Percentiles rank a stretch among this genome's conserved stretches.
Conservation (phyloP, 2,113 vertebrate species). For the Marmota monax region DNA sequence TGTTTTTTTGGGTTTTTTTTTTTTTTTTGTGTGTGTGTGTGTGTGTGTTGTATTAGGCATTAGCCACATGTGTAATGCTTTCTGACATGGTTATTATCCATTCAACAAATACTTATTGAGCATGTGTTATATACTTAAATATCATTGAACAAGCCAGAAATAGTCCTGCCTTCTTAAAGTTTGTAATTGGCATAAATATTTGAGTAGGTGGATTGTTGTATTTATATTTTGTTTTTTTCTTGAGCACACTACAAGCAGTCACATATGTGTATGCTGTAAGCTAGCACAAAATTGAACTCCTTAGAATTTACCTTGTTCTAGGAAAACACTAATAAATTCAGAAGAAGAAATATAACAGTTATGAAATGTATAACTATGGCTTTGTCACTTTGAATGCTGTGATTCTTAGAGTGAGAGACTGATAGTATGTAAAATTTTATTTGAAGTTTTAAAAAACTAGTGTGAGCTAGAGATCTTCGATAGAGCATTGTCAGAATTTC, state of each 20-base stretch:
- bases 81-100: constrained; percentile 47
- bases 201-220: constrained; percentile 22
- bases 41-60: not conserved
- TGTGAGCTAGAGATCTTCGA: constrained; percentile 73
- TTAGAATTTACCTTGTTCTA: constrained; percentile 48
- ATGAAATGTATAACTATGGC: constrained; percentile 21
- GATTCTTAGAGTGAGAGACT: constrained; percentile 26
- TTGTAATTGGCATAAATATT: constrained; percentile 59
- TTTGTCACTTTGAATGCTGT: constrained; percentile 58
- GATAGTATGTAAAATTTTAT: not conserved
- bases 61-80: not conserved
- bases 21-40: not conserved
- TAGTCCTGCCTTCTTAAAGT: constrained; percentile 14
- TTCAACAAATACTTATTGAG: constrained; percentile 55
- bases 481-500: constrained; percentile 77
- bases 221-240: constrained; percentile 20
- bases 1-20: not conserved
- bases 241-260: not conserved
- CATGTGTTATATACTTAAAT: not conserved
- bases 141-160: constrained; percentile 51
- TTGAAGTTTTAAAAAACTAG: constrained; percentile 47
- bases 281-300: constrained; percentile 39
- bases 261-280: constrained; percentile 4
- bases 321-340: constrained; percentile 43
- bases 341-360: constrained; percentile 31